Percentiles rank a stretch among this genome's conserved stretches.
Conservation (phyloP, 2,113 vertebrate genomes). For the Sebastes schlegelii region DNA sequence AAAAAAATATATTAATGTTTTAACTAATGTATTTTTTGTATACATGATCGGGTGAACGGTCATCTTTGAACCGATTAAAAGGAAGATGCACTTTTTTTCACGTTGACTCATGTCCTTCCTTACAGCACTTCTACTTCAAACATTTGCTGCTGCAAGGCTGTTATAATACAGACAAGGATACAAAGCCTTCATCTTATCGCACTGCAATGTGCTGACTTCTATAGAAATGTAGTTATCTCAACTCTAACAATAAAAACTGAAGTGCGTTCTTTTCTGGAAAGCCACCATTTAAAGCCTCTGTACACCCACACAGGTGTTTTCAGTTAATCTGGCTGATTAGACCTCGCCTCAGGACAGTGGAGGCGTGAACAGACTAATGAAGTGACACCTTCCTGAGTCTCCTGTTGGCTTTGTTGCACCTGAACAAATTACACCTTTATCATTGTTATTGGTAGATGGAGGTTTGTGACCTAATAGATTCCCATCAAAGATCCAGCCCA, state of each 20-base stretch:
- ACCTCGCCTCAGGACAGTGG: too few species aligned
- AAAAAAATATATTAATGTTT: slow-evolving; percentile 48
- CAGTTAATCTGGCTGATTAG: too few species aligned
- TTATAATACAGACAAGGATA: not conserved
- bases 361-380: too few species aligned
- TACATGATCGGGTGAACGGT: slow-evolving; percentile 21
- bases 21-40: slow-evolving; percentile 48
- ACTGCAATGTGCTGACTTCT: slow-evolving; percentile 2
- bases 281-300: not conserved
- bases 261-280: not conserved
- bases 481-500: too few species aligned
- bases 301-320: too few species aligned
- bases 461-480: too few species aligned
- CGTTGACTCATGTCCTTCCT: slow-evolving; percentile 47
- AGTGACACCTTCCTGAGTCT: too few species aligned
- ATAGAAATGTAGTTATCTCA: not conserved
- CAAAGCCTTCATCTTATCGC: not conserved
- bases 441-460: too few species aligned
- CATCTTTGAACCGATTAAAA: slow-evolving; percentile 69
- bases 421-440: too few species aligned
- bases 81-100: slow-evolving; percentile 39
- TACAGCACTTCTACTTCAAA: not conserved
- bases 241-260: not conserved
- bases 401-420: too few species aligned
- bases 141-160: not conserved